Base-by-base conservation (phyloP, 2,113 vertebrate genomes). In the Chloroceryle aenea region DNA sequence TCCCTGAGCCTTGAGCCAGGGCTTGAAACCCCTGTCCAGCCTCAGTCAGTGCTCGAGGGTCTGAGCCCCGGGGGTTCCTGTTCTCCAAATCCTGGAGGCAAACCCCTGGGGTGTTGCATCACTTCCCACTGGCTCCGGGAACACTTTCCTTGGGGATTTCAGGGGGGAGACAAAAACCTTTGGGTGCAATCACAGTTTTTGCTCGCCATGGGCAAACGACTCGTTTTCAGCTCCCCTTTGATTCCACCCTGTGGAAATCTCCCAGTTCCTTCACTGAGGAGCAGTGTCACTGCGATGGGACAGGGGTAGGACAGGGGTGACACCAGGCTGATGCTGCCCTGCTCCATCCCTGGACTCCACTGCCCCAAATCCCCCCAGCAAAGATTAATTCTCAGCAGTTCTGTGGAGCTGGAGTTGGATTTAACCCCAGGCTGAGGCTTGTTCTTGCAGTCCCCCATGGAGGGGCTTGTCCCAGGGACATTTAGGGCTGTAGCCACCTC, bases 361-460 rank as follows among this genome's bases (percentile, higher is more conserved):
- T 26, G 23, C 7, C 1, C 32, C 78, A 64, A n/a, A 52, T 45
- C 9, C 30, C 19, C 6, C 6, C 0, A 1, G 34, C 22, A 76
- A 42, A 76, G 43, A 21, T 42, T 6, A 62, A 23, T 52, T 45
- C 55, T 64, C 27, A 45, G 83, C 0, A 0, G 17, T 50, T 62
- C 48, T 52, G 42, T 34, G 66, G 26, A 62, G 47, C n/a, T 62
- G 53, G 7, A 7, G 9, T 7, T 9, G 52, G 34, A 53, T 73
- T 59, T 66, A 59, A 91, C n/a, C 59, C 14, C 34, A 26, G 26
- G 38, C 7, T 45, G 79, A 47, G 67, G 48, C 5, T 75, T 23
- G 6, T 21, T 85, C 63, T 36, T 2, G 0, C 36, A 2, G 2
- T 8, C 6, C 18, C 12, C 19, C 2, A 1, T 73, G n/a, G 56